Evolutionary conservation across 2,113 vertebrate species (phyloP).

Genomic region (Phocoena sinus): DNA sequence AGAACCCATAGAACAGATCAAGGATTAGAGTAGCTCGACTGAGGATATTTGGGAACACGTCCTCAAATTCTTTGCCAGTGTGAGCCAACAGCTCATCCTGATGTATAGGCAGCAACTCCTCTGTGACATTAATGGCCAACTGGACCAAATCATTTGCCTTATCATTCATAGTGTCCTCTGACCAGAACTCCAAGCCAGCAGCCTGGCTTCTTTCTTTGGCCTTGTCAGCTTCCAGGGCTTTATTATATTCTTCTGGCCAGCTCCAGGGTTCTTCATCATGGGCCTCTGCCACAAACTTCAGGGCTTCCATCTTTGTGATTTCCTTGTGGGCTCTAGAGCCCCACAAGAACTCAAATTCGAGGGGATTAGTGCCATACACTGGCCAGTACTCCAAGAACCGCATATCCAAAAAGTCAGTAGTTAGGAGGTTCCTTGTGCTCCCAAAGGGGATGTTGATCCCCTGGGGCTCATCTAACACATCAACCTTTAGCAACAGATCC

Average conservation of each 20-base stretch:
- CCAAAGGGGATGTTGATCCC: slow-evolving; percentile 42
- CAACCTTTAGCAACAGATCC: slow-evolving; percentile 54
- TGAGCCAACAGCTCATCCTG: slow-evolving; percentile 62
- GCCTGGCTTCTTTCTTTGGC: slow-evolving; percentile 60
- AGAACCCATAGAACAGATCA: slow-evolving; percentile 57
- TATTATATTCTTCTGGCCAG: slow-evolving; percentile 56
- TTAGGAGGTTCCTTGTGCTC: slow-evolving; percentile 51
- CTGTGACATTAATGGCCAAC: slow-evolving; percentile 54
- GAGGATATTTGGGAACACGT: slow-evolving; percentile 61
- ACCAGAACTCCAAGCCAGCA: slow-evolving; percentile 64
- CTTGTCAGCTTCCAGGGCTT: slow-evolving; percentile 59
- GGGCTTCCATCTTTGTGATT: slow-evolving; percentile 62
- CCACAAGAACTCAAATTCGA: slow-evolving; percentile 55
- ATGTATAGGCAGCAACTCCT: slow-evolving; percentile 59
- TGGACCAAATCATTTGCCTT: slow-evolving; percentile 66
- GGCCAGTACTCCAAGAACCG: slow-evolving; percentile 62
- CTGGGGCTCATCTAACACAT: slow-evolving; percentile 40
- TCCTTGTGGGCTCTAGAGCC: slow-evolving; percentile 55
- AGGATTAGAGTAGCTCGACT: slow-evolving; percentile 57
- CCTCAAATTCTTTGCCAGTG: slow-evolving; percentile 59
- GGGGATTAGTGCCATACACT: slow-evolving; percentile 56
- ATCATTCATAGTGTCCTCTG: slow-evolving; percentile 61
- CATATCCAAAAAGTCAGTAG: slow-evolving; percentile 57
- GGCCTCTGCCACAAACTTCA: slow-evolving; percentile 50
- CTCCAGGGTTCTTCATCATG: slow-evolving; percentile 60